Conservation (phyloP, 2,113 vertebrate genomes). For the Apteryx mantelli region DNA sequence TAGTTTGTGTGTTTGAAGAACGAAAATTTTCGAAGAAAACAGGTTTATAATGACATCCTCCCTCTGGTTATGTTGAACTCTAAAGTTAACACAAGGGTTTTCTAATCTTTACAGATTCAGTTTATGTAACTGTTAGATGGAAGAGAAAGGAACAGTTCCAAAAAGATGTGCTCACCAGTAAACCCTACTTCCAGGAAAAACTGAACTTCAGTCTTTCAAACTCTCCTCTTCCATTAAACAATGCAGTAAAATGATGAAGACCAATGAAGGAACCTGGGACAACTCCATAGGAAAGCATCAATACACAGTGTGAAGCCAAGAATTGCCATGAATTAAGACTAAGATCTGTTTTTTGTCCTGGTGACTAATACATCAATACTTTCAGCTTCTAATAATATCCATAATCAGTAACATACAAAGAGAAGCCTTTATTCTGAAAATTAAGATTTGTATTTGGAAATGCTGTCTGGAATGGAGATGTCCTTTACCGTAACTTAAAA, state of each 20-base stretch:
- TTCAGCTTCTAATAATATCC: slow-evolving; percentile 76
- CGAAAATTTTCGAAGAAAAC: not conserved
- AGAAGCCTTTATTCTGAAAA: slow-evolving; percentile 69
- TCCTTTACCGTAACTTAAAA: slow-evolving; percentile 66
- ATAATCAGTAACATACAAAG: slow-evolving; percentile 68
- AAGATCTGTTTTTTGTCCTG: slow-evolving; percentile 44
- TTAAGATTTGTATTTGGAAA: slow-evolving; percentile 68
- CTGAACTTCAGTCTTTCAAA: slow-evolving; percentile 79
- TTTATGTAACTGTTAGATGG: slow-evolving; percentile 90
- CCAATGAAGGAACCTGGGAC: slow-evolving; percentile 72
- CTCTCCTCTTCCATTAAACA: slow-evolving; percentile 78
- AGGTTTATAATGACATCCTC: not conserved
- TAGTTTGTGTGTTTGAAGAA: not conserved
- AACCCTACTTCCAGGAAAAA: slow-evolving; percentile 83
- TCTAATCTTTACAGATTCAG: slow-evolving; percentile 86
- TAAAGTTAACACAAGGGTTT: slow-evolving; percentile 26
- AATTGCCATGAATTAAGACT: slow-evolving; percentile 70
- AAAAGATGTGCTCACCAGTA: slow-evolving; percentile 81
- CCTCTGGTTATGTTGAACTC: not conserved
- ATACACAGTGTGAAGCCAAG: slow-evolving; percentile 64
- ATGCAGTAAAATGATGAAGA: slow-evolving; percentile 75
- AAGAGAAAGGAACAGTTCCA: slow-evolving; percentile 78
- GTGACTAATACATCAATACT: slow-evolving; percentile 77
- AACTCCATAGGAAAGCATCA: slow-evolving; percentile 54
- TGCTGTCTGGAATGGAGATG: slow-evolving; percentile 75